Evolutionary conservation across 1,140 invertebrate species (phyloP), one percentile per base, ranked within the genome.

Genomic region (Cotesia chilonis): DNA sequence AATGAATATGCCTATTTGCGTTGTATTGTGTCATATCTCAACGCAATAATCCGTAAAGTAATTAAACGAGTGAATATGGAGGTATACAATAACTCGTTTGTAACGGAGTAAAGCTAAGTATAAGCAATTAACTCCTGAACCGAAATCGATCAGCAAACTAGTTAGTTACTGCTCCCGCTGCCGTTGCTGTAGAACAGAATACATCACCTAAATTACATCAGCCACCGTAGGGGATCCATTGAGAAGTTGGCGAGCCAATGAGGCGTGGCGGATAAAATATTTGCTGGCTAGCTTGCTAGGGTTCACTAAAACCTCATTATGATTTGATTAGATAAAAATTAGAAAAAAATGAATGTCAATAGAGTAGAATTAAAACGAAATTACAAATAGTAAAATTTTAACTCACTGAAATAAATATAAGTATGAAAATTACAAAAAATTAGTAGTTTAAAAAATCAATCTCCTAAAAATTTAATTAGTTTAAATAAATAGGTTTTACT

Each of bases 121-220:
- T 4, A 64, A 64, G 61, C 61, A 64, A 64, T 64, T 64, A 64
- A 64, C 61, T 60, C 10, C 54, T 55, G 41, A 47, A 47, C 6
- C 41, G 10, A 10, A 47, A 47, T 47, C 41, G 41, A 55, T 17
- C n/a, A 52, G 64, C 14, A 66, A 66, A 52, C 38, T 66, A 66
- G 47, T 66, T 51, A 66, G 38, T 17, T 14, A 63, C 36, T 35
- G 9, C 36, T 28, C 28, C 28, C 28, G 41, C 41, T 7, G 41
- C 3, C 6, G 41, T 47, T 47, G 10, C 10, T 47, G 41, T 47
- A 47, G 41, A 47, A 47, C 10, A 47, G 7, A 47, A 47, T 7
- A 47, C 41, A 47, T 47, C 41, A 47, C 41, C 41, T 47, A 47
- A 47, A 47, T 47, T 47, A 47, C 41, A 47, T 47, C 41, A 47